A percentile compares a stretch with the other conserved stretches of the same genome.
Evolutionary conservation across 1,140 invertebrate species (phyloP).

Genomic region (Drosophila novamexicana): DNA sequence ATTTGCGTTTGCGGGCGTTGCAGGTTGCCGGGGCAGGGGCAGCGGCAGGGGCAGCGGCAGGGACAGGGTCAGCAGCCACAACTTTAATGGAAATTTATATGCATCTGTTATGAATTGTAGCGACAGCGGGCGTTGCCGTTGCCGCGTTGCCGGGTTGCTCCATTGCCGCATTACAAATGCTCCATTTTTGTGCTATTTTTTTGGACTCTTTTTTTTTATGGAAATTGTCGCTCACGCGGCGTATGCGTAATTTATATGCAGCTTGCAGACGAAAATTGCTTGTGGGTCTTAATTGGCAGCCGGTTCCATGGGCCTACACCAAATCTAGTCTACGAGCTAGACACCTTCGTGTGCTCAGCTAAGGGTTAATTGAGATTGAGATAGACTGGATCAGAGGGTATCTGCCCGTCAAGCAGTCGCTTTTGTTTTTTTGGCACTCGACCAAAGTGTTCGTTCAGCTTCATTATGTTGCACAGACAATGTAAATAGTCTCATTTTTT

Average conservation of each 20-base stretch:
- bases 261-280: constrained; percentile 31
- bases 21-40: background rate
- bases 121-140: constrained; percentile 64
- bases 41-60: background rate
- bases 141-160: constrained; percentile 8
- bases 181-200: background rate
- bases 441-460: constrained; percentile 14
- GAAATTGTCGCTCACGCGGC: constrained; percentile 46
- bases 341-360: no score
- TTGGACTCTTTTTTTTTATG: constrained; percentile 24
- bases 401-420: background rate
- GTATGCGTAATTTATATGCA: constrained; percentile 69
- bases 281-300: constrained; percentile 57
- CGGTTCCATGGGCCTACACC: background rate
- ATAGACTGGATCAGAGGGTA: background rate
- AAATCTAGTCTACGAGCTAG: no score
- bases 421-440: background rate
- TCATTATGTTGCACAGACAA: constrained; percentile 33
- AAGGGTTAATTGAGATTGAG: background rate
- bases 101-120: constrained; percentile 77
- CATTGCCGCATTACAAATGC: constrained; percentile 9
- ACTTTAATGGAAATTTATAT: constrained; percentile 80
- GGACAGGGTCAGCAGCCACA: background rate
- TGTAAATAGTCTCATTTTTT: constrained; percentile 52
- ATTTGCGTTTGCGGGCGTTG: background rate